Base-by-base conservation (phyloP, 2,113 vertebrate genomes). In the Dicrurus megarhynchus region DNA sequence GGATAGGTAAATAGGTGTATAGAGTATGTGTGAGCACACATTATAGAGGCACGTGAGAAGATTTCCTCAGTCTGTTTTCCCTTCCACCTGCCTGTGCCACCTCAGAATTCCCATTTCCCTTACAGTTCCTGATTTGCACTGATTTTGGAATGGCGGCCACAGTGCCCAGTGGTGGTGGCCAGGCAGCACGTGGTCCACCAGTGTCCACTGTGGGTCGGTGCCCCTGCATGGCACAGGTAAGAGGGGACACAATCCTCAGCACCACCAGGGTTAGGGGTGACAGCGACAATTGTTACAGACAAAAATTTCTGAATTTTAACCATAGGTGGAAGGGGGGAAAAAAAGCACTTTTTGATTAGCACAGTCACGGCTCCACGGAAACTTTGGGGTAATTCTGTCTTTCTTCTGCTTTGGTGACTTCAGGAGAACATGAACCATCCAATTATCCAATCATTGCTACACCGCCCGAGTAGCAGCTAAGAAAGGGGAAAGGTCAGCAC, bases 401-500 rank as follows among this genome's bases (percentile, higher is more conserved):
- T 78, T 83, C 90, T 88, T 80, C 50, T 88, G 89, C 85, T 90
- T 91, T 68, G 16, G 71, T 94, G 94, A 74, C 94, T 97, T 91
- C 91, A 83, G 87, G 87, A 90, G 96, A 95, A 94, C 92, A 94
- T 0, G 91, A 95, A 95, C 73, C 95, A 96, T 81, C 95, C 96
- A 97, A 97, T 98, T 98, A 97, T 83, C 96, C 91, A 71, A 94
- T 96, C 95, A 97, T 76, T 92, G 84, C 94, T 96, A 93, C 93
- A 77, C 88, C 35, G 14, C 39, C 89, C 78, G 37, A 88, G 84
- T 6, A 84, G 84, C 91, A 96, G 95, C 90, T 84, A 89, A 71
- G 91, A 82, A 84, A 95, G 96, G 95, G 93, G 89, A 98, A 97
- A 96, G 97, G 97, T 96, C 97, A 96, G 87, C 93, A 94, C 65